Base-by-base conservation (phyloP, 2,888 invertebrate genomes). In the Orthosia gothica region DNA sequence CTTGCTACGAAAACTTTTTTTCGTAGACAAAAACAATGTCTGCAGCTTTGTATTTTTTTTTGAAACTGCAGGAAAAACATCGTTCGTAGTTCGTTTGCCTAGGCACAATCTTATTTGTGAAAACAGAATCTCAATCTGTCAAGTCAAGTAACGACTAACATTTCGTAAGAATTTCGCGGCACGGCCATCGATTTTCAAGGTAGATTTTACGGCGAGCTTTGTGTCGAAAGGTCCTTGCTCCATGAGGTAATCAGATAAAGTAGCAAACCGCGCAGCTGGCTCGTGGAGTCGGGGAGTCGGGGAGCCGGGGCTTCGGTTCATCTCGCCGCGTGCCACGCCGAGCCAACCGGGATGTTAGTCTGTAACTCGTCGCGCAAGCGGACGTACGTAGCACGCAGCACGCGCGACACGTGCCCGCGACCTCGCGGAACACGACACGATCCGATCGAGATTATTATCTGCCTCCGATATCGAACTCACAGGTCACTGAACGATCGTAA, bases 201-300 rank as follows among this genome's bases (percentile, higher is more conserved):
- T 93, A 89, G 85, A 94, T 95, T 95, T 95, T 94, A 94, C 94
- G 94, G 94, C 88, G 93, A 93, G 93, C 93, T 95, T 93, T 93
- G 92, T 91, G 93, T 93, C 93, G 95, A 94, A 95, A 95, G 96
- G 96, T 96, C 96, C 95, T 96, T 96, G 95, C 94, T 92, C 95
- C 93, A 93, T 94, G 95, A 94, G 93, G 95, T 95, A 95, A 95
- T 95, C 94, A 93, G 94, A 95, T 95, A 94, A 93, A 93, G 91
- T 90, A 89, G 90, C 86, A 84, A 87, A 83, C 89, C 88, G 89
- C 91, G 93, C 93, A 93, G 94, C 93, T 92, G 93, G 91, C 91
- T 89, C 90, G 76, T 49, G 40, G 40, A 40, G 40, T 40, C 40
- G 32, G 68, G 58, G 40, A 76, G 54, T 90, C 90, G 74, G 47